Evolutionary conservation across 1,140 invertebrate species (phyloP).

Genomic region (Calliphora vicina): DNA sequence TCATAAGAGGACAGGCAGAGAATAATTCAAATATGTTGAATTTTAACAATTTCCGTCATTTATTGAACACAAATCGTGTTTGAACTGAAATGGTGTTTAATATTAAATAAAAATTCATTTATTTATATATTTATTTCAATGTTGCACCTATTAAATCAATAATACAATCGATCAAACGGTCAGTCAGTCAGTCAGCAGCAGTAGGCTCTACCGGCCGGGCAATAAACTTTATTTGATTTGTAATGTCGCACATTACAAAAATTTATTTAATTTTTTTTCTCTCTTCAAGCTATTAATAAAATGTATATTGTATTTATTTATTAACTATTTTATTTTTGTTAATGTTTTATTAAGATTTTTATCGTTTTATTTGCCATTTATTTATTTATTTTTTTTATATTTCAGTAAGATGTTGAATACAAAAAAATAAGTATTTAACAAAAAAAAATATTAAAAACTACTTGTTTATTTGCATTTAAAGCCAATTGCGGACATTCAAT

Average conservation of each 20-base stretch:
- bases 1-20: background rate
- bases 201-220: no score
- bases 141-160: background rate
- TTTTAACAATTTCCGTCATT: slow-evolving; percentile 13
- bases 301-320: background rate
- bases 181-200: no score
- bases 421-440: background rate
- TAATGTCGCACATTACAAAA: background rate
- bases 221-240: background rate
- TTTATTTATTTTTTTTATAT: background rate
- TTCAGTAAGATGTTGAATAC: background rate
- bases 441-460: background rate
- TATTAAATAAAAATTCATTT: background rate
- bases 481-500: background rate
- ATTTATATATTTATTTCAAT: background rate
- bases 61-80: background rate
- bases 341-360: background rate
- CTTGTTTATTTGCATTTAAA: slow-evolving; percentile 1
- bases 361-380: background rate
- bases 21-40: background rate
- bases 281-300: background rate
- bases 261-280: background rate
- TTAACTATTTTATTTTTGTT: background rate
- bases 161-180: no score
- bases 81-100: background rate